phyloP scores from a whole-genome alignment of 2,888 invertebrate species.

The Lacanobia oleracea region DNA sequence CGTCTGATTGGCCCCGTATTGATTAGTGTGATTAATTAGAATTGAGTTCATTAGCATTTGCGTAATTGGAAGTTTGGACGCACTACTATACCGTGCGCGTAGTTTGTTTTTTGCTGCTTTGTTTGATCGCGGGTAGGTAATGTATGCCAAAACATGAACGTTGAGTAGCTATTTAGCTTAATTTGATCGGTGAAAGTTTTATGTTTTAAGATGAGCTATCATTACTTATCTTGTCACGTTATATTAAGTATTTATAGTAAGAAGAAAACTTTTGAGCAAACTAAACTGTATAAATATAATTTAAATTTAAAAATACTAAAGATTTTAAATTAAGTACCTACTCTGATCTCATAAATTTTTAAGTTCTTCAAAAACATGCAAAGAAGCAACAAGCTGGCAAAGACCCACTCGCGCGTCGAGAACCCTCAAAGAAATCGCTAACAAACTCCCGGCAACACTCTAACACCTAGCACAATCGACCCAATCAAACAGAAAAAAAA shows the following conservation, averaged over 20 bases:
- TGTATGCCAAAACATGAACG: constrained; percentile 57
- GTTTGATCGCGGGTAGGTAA: constrained; percentile 51
- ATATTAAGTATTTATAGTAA: background rate
- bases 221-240: background rate
- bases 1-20: constrained; percentile 82
- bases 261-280: background rate
- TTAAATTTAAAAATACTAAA: constrained; percentile 9
- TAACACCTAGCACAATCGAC: constrained; percentile 87
- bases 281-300: background rate
- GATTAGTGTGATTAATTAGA: constrained; percentile 84
- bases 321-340: constrained; percentile 45
- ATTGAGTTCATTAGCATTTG: constrained; percentile 77
- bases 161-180: constrained; percentile 46
- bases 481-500: constrained; percentile 88
- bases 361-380: constrained; percentile 63
- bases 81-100: constrained; percentile 50
- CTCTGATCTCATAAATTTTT: constrained; percentile 45
- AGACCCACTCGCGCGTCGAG: constrained; percentile 35
- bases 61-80: constrained; percentile 74
- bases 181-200: constrained; percentile 49
- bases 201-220: constrained; percentile 20
- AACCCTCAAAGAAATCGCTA: constrained; percentile 77
- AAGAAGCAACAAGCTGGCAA: constrained; percentile 66
- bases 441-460: constrained; percentile 75
- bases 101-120: constrained; percentile 58